Evolutionary conservation across 2,113 vertebrate species (phyloP).

Genomic region (Nettapus auritus): DNA sequence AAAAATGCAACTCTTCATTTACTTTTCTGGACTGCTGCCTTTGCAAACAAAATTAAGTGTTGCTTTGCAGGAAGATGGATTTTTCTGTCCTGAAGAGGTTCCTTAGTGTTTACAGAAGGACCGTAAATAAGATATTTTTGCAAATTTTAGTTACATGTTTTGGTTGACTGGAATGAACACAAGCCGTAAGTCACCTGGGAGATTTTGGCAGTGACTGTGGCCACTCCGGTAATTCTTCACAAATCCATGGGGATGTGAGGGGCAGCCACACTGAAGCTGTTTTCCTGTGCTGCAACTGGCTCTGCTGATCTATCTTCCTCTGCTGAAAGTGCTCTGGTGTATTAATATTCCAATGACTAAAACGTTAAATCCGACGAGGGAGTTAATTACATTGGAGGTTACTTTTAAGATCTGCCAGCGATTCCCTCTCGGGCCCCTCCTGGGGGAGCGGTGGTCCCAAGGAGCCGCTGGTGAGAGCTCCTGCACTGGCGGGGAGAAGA

Average conservation of each 20-base stretch:
- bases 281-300: neutral
- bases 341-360: neutral
- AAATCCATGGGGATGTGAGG: rapidly evolving
- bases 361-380: neutral
- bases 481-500: neutral
- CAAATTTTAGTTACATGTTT: rapidly evolving
- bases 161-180: rapidly evolving
- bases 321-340: neutral
- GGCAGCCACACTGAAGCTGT: neutral
- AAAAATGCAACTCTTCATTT: neutral
- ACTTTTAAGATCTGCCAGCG: neutral
- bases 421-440: neutral
- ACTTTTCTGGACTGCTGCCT: neutral
- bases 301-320: neutral
- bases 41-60: neutral
- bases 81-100: rapidly evolving
- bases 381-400: neutral
- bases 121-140: neutral
- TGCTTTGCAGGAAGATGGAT: neutral
- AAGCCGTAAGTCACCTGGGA: neutral
- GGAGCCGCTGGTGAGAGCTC: neutral
- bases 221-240: neutral
- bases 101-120: neutral
- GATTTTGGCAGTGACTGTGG: neutral
- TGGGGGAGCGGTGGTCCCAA: neutral